Evolutionary conservation across 1,140 invertebrate genomes (phyloP).

Genomic region (Phthorimaea operculella): DNA sequence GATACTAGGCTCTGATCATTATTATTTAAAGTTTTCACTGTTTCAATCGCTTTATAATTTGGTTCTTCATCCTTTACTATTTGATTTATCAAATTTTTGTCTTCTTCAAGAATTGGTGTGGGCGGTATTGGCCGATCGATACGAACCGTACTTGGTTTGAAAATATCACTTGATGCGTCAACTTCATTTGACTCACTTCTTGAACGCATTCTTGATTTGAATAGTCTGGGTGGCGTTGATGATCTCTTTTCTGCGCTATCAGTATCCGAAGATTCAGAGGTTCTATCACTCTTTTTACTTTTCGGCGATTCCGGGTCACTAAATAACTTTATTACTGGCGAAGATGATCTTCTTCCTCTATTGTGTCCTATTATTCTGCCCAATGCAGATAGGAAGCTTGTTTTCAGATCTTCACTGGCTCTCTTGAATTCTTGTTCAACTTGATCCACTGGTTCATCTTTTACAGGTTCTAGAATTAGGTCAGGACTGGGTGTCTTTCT

Average conservation of each 20-base stretch:
- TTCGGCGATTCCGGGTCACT: not conserved
- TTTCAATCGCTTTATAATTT: too few relatives aligned
- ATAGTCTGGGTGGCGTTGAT: too few relatives aligned
- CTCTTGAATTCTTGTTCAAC: conserved; percentile 49
- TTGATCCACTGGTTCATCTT: conserved; percentile 13
- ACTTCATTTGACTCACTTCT: too few relatives aligned
- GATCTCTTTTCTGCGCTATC: not conserved
- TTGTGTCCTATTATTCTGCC: conserved; percentile 40
- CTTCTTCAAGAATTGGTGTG: too few relatives aligned
- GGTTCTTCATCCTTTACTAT: too few relatives aligned
- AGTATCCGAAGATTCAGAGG: not conserved
- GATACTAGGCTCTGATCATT: too few relatives aligned
- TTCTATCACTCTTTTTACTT: not conserved
- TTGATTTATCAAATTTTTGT: too few relatives aligned
- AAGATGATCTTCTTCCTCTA: conserved; percentile 14
- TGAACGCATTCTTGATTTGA: too few relatives aligned
- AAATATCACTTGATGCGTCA: too few relatives aligned
- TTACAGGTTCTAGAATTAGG: conserved; percentile 10
- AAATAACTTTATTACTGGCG: conserved; percentile 10
- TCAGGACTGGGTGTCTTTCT: conserved; percentile 14
- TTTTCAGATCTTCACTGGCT: conserved; percentile 48
- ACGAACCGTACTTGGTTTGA: too few relatives aligned
- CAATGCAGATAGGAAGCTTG: conserved; percentile 49
- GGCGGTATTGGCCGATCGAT: too few relatives aligned
- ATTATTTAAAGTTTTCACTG: too few relatives aligned